Evolutionary conservation across 2,888 invertebrate species (phyloP).

Genomic region (Antitype chi): DNA sequence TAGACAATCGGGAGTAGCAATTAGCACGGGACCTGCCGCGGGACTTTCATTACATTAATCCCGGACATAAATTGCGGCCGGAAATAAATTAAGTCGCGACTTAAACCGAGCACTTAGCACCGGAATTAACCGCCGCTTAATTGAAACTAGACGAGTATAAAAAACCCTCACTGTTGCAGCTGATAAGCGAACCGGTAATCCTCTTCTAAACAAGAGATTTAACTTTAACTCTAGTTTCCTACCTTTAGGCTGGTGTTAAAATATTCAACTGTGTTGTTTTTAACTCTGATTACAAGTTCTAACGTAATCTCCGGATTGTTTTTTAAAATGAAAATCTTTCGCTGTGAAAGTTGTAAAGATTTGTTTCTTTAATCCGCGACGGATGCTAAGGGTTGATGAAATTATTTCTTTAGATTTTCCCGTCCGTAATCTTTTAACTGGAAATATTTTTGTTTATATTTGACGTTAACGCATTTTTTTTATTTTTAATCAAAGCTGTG

Average conservation of each 20-base stretch:
- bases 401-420: slow-evolving; percentile 60
- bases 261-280: slow-evolving; percentile 79
- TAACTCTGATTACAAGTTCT: slow-evolving; percentile 83
- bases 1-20: slow-evolving; percentile 85
- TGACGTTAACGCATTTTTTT: slow-evolving; percentile 35
- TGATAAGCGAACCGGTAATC: slow-evolving; percentile 83
- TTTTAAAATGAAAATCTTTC: slow-evolving; percentile 76
- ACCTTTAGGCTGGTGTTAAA: slow-evolving; percentile 68
- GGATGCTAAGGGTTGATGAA: slow-evolving; percentile 66
- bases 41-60: slow-evolving; percentile 87
- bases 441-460: slow-evolving; percentile 33
- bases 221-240: slow-evolving; percentile 78
- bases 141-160: slow-evolving; percentile 87
- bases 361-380: slow-evolving; percentile 68
- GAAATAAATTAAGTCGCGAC: slow-evolving; percentile 87
- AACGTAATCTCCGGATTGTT: slow-evolving; percentile 81
- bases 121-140: slow-evolving; percentile 87
- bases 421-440: slow-evolving; percentile 46
- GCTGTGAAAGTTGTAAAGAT: slow-evolving; percentile 71
- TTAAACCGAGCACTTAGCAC: slow-evolving; percentile 87
- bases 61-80: slow-evolving; percentile 84
- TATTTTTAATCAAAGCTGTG: slow-evolving; percentile 47
- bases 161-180: slow-evolving; percentile 77
- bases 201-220: slow-evolving; percentile 84
- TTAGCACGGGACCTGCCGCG: slow-evolving; percentile 80